Base-by-base conservation (phyloP, 2,797 vertebrate species). In the Acanthopagrus latus region DNA sequence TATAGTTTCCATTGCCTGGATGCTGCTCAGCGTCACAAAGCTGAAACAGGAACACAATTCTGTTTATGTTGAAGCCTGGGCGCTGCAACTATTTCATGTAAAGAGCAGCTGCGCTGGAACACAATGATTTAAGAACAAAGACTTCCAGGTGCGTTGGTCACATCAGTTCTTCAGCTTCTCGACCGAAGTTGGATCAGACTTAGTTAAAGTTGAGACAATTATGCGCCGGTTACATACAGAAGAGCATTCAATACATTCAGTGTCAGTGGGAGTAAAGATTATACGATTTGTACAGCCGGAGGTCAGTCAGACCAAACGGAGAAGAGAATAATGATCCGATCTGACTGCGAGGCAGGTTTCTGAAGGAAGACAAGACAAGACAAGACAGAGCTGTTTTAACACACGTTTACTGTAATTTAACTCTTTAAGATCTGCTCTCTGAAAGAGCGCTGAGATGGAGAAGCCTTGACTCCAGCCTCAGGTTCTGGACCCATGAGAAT, bases 201-300 rank as follows among this genome's bases (percentile, higher is more conserved):
- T 57, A 63, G 58, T 29, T 10, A 7, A 71, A 59, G 23, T 74
- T 62, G 63, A 56, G 44, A 65, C 23, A 76, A 70, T 84, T 55
- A 62, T n/a, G 7, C 21, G 3, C 25, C 67, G 55, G 63, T 74
- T 70, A 29, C 29, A 16, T 10, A 20, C 17, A 64, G 59, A 70
- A 46, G n/a, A n/a, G n/a, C 38, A 59, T 72, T 51, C 50, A 56
- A 71, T 64, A 29, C 29, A 29, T 64, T 71, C 16, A 55, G 20
- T 57, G 44, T 67, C 57, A 46, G 4, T 43, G 27, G 38, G 48
- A 80, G 64, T 57, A 70, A 65, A 29, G 16, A 54, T n/a, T 23
- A 8, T 14, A 41, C 41, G 16, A 25, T 23, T 54, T 41, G 33
- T 18, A 43, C 3, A 27, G 7, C 7, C 33, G 33, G 33, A 33